phyloP scores from a whole-genome alignment of 2,888 invertebrate genomes.

The Campoplex nolae region DNA sequence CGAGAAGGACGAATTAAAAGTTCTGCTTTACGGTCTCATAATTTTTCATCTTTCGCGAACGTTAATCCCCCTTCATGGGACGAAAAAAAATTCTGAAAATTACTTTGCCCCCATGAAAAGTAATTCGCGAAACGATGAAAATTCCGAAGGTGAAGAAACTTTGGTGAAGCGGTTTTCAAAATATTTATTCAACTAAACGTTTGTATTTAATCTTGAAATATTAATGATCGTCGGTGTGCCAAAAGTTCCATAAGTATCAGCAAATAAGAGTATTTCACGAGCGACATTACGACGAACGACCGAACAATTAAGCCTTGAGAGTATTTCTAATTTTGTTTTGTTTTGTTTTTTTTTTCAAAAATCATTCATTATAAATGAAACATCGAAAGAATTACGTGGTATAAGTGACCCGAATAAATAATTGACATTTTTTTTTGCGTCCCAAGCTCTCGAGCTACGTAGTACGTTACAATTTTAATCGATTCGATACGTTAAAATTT shows the following conservation, averaged over 20 bases:
- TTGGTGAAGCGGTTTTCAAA: background rate
- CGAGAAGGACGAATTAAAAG: background rate
- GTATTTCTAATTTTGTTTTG: background rate
- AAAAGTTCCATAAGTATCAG: background rate
- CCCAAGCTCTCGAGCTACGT: background rate
- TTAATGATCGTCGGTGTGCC: background rate
- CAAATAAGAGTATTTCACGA: background rate
- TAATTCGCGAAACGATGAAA: background rate
- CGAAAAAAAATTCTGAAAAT: background rate
- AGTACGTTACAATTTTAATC: background rate
- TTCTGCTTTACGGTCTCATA: background rate
- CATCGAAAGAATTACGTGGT: background rate
- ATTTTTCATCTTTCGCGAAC: background rate
- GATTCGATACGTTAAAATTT: background rate
- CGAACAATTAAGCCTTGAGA: background rate
- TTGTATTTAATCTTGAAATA: background rate
- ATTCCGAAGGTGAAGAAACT: background rate
- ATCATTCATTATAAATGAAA: background rate
- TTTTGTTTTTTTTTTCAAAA: background rate
- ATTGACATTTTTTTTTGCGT: background rate
- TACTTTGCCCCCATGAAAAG: background rate
- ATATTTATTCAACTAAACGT: background rate
- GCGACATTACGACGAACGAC: background rate
- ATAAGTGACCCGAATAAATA: slow-evolving; percentile 12
- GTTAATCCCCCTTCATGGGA: background rate